Base-by-base conservation (phyloP, 2,797 vertebrate species). In the Propithecus perrieri region DNA sequence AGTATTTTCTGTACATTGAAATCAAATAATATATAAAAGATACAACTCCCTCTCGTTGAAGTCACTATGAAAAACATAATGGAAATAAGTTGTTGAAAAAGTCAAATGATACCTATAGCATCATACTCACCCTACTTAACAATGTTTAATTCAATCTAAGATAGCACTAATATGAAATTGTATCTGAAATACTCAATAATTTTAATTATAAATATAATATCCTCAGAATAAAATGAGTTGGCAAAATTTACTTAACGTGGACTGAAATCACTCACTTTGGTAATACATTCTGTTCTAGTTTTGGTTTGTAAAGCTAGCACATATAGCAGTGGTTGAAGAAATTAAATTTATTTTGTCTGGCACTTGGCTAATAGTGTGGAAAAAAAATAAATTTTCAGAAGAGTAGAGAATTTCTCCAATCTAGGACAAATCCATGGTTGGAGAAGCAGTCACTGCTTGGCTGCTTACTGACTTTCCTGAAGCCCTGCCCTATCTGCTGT, bases 361-460 rank as follows among this genome's bases (percentile, higher is more conserved):
- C 55, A 79, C 55, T 94, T 96, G 84, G 85, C 63, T 93, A 92
- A 93, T 85, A 78, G 59, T 89, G 65, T 78, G 41, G 89, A 91
- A 91, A 94, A 65, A 90, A 94, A 94, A 71, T 67, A 79, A 48
- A 67, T 55, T 94, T 97, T 85, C 30, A 14, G 55, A 81, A 38
- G 55, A 96, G 85, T 55, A 74, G 94, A 97, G 67, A 63, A 65
- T 63, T 92, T 95, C n/a, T 95, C 15, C 71, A 80, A 46, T 50
- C 12, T 26, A 88, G 83, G 81, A 93, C 35, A 89, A 83, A 85
- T 50, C 63, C n/a, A 55, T 46, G 80, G 48, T 22, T 78, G 63
- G 78, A 91, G 69, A 57, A 88, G 59, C 57, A 88, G 63, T 88
- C 65, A 35, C 33, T 86, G 26, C 46, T 30, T 2, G 38, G 63